Base-by-base conservation (phyloP, 1,140 invertebrate species). In the Drosophila orosa region DNA sequence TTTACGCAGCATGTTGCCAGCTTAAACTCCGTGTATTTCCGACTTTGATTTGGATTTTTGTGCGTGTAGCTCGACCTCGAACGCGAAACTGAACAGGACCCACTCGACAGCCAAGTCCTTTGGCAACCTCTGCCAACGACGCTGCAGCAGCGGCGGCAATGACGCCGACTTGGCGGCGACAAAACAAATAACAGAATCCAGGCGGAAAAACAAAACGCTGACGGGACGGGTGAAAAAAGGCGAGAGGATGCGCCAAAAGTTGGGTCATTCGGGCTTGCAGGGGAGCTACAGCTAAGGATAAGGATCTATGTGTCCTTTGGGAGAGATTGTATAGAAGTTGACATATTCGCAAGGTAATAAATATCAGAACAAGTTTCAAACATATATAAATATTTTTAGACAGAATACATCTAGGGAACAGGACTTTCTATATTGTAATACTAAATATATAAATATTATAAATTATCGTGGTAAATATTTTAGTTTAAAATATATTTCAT, bases 121-220 rank as follows among this genome's bases (percentile, higher is more conserved):
- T 83, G 72, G 84, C 84, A 83, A 33, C 67, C 29, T 45, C 71
- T 59, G 65, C 44, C 33, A 40, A 40, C 68, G 31, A 61, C 45
- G 67, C 60, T 15, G 52, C 57, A 56, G 57, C 63, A 40, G 65
- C 74, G 24, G 33, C 37, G 55, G 42, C 44, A 25, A 52, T 61
- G 59, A 59, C 72, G 80, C 44, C 71, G 56, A 50, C 55, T 76
- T 59, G 73, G 57, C 63, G 82, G 83, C 79, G 84, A 89, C 84
- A 84, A 89, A 89, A 89, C 85, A 89, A 89, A 89, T 84, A 89
- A 84, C 80, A 74, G 69, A 79, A 74, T 89, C 80, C 19, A 71
- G 35, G 44, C 42, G 75, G 31, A 80, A 83, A 85, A 87, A 80
- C 68, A 87, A 62, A 69, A 69, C 31, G 15, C 57, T 22, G 35